Percentiles rank a stretch among this genome's conserved stretches.
These are phyloP conservation scores for Agrochola lota DNA, from an alignment of 2,888 invertebrate genomes.

Conservation along the genomic window DNA sequence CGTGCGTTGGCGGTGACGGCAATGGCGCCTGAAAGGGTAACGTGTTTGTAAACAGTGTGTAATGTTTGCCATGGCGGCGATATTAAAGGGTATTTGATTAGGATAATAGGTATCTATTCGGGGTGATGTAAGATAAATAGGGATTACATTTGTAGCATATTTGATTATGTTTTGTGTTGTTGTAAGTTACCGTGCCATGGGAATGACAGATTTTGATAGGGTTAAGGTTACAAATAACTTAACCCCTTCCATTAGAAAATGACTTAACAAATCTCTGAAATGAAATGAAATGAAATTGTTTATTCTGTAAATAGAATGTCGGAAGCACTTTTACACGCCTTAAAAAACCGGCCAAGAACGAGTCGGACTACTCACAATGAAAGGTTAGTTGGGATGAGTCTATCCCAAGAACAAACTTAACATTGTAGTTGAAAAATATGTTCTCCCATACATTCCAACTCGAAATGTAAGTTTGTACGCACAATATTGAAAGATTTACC, in stretches of 20 bases:
- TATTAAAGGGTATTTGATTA: constrained; percentile 62
- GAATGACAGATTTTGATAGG: constrained; percentile 14
- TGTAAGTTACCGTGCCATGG: constrained; percentile 17
- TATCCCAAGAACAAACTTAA: too few relatives aligned
- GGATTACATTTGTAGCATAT: constrained; percentile 60
- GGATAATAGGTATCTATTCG: constrained; percentile 66
- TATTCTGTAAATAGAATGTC: too few relatives aligned
- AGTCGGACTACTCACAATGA: too few relatives aligned
- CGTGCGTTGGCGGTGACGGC: constrained; percentile 34
- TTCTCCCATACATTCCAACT: too few relatives aligned
- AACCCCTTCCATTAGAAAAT: neutral
- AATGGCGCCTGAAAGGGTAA: constrained; percentile 42
- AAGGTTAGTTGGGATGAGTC: too few relatives aligned
- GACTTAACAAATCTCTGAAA: too few relatives aligned
- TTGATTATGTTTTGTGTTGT: constrained; percentile 54
- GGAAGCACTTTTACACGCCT: too few relatives aligned
- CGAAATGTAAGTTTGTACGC: too few relatives aligned
- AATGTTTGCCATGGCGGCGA: constrained; percentile 40
- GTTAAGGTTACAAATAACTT: neutral
- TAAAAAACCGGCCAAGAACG: too few relatives aligned
- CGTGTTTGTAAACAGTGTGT: constrained; percentile 51
- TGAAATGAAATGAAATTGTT: too few relatives aligned
- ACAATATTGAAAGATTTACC: too few relatives aligned
- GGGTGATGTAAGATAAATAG: constrained; percentile 53
- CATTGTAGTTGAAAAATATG: too few relatives aligned